Conservation (phyloP, 2,797 vertebrate species). For the Halcyon leucocephala region DNA sequence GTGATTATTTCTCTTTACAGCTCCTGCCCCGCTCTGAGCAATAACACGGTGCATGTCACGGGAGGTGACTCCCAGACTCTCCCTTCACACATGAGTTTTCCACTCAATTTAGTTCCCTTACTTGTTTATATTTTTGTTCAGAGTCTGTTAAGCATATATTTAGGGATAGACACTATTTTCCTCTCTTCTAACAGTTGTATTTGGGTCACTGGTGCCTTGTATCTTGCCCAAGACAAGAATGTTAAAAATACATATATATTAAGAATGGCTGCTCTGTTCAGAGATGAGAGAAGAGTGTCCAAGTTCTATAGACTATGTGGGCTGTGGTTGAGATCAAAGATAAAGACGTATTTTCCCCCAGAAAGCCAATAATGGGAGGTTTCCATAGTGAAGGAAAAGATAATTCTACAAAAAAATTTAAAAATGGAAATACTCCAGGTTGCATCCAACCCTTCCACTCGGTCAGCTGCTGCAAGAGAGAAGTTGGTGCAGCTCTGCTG, state of each 20-base stretch:
- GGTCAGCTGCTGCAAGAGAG: neutral
- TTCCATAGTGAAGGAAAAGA: slow-evolving; percentile 5
- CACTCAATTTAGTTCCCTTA: neutral
- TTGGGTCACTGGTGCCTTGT: neutral
- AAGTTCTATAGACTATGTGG: neutral
- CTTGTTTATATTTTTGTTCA: neutral
- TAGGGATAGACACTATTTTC: neutral
- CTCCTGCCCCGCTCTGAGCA: neutral
- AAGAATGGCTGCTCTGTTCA: slow-evolving; percentile 9
- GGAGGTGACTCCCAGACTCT: neutral
- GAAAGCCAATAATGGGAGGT: slow-evolving; percentile 16
- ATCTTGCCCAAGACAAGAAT: neutral
- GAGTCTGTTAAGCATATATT: neutral
- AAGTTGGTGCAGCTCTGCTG: neutral
- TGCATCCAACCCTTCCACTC: neutral
- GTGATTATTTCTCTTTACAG: neutral
- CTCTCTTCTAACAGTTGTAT: neutral
- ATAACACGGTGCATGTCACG: neutral
- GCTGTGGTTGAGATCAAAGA: slow-evolving; percentile 45
- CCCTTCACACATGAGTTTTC: neutral
- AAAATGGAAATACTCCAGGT: neutral
- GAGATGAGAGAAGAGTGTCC: neutral
- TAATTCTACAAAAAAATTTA: neutral
- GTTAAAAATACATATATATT: neutral
- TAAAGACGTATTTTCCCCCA: neutral